These are phyloP conservation scores for Silurus asotus DNA, from an alignment of 2,113 vertebrate genomes.

Conservation along the genomic window DNA sequence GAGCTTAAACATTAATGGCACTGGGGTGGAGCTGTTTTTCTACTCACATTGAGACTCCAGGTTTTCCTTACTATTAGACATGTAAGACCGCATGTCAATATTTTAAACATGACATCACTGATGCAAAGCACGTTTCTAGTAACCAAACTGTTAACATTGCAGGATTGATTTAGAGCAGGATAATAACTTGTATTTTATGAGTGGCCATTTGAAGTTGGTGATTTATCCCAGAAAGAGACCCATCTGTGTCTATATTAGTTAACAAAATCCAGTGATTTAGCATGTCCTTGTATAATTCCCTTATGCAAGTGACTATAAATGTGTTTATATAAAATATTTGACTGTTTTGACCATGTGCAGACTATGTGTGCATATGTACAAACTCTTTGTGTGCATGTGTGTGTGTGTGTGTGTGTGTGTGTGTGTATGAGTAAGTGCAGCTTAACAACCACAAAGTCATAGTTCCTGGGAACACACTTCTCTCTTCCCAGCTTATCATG, in stretches of 20 bases:
- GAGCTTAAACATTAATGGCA: neutral
- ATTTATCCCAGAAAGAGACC: neutral
- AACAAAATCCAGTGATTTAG: slow-evolving; percentile 6
- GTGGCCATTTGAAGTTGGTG: neutral
- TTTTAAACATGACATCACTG: neutral
- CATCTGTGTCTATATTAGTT: neutral
- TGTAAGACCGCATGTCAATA: neutral
- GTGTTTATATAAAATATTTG: neutral
- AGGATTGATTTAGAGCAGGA: neutral
- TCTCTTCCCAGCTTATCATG: neutral
- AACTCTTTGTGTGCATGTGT: slow-evolving; percentile 5
- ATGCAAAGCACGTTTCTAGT: neutral
- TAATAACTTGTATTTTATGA: neutral
- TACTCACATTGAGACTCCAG: neutral
- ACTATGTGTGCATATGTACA: neutral
- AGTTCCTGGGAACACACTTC: neutral
- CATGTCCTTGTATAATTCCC: neutral
- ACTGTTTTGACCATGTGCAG: neutral
- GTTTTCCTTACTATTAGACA: neutral
- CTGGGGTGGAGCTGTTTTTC: neutral
- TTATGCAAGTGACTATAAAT: neutral
- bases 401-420: slow-evolving; percentile 30
- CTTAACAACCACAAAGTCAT: neutral
- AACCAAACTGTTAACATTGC: neutral
- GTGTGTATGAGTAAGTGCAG: neutral